Evolutionary conservation across 1,140 invertebrate species (phyloP).

Genomic region (Pseudomyrmex cubaensis): DNA sequence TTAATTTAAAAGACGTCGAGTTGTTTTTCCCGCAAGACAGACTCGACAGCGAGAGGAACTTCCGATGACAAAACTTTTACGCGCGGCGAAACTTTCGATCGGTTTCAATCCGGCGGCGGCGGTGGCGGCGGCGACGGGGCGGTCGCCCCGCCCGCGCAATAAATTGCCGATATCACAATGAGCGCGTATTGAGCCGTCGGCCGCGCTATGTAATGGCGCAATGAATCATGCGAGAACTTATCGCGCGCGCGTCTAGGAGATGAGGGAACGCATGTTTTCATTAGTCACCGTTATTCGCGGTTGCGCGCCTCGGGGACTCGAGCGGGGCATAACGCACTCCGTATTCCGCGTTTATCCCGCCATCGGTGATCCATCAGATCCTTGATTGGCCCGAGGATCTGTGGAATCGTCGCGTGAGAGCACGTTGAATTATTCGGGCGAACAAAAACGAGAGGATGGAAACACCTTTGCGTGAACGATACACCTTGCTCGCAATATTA

Average conservation of each 20-base stretch:
- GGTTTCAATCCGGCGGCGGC: constrained; percentile 23
- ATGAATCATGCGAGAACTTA: constrained; percentile 73
- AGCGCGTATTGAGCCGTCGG: constrained; percentile 71
- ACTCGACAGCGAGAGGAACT: constrained; percentile 11
- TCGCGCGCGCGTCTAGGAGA: constrained; percentile 70
- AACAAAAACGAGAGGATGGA: background rate
- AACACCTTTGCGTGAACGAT: background rate
- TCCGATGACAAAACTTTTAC: constrained; percentile 49
- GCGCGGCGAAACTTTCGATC: constrained; percentile 50
- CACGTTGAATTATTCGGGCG: background rate
- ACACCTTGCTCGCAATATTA: background rate
- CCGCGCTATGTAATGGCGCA: constrained; percentile 68
- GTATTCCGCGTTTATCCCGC: constrained; percentile 55
- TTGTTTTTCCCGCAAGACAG: constrained; percentile 37
- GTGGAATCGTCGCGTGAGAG: background rate
- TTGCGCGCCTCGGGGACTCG: constrained; percentile 60
- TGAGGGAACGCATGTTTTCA: constrained; percentile 72
- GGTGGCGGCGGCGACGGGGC: constrained; percentile 23
- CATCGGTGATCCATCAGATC: constrained; percentile 51
- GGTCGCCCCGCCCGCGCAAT: constrained; percentile 59
- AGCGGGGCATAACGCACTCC: constrained; percentile 25
- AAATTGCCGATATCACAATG: constrained; percentile 73
- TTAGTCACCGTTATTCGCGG: constrained; percentile 73
- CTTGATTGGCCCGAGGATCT: constrained; percentile 43
- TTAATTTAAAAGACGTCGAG: constrained; percentile 6